Base-by-base conservation (phyloP, 2,888 invertebrate genomes). In the Papilio elwesi region DNA sequence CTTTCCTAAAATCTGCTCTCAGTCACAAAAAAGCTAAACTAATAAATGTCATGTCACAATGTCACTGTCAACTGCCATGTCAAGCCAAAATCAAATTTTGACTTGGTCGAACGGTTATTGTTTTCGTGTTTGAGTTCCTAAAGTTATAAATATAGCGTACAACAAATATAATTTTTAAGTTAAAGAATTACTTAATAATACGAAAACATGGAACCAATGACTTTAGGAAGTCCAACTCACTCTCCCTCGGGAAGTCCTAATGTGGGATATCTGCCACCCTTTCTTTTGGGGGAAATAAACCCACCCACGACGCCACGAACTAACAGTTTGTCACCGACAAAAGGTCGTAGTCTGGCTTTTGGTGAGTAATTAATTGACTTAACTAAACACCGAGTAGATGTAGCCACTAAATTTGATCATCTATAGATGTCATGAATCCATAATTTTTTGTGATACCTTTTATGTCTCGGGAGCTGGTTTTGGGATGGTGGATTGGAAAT, bases 131-230 rank as follows among this genome's bases (percentile, higher is more conserved):
- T 16, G 15, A 8, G 51, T 64, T 64, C 53, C 15, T 63, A 64
- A 47, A 53, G 26, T 52, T 63, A 26, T 53, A 48, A 63, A n/a
- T 62, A 68, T n/a, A 38, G 12, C 26, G 7, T 65, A 43, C 9
- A 16, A 16, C 16, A 16, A 15, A 43, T n/a, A 15, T 0, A 38
- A 12, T 26, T 26, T n/a, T 47, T 43, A 55, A 1, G 49, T 15
- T 49, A 48, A 10, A 38, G 7, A 26, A 26, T 57, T 65, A 57
- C 12, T 36, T n/a, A n/a, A 11, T 47, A 36, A 8, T 38, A 1
- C 9, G 13, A 26, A 53, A 62, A 38, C n/a, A 97, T 97, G 97
- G 97, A 97, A 87, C 97, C 97, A 67, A 97, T 97, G 97, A 95
- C 96, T 70, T 90, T 97, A 78, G 97, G 97, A 75, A 97, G 97